Conservation (phyloP, 1,140 invertebrate species). For the Andrena cerasifolii region DNA sequence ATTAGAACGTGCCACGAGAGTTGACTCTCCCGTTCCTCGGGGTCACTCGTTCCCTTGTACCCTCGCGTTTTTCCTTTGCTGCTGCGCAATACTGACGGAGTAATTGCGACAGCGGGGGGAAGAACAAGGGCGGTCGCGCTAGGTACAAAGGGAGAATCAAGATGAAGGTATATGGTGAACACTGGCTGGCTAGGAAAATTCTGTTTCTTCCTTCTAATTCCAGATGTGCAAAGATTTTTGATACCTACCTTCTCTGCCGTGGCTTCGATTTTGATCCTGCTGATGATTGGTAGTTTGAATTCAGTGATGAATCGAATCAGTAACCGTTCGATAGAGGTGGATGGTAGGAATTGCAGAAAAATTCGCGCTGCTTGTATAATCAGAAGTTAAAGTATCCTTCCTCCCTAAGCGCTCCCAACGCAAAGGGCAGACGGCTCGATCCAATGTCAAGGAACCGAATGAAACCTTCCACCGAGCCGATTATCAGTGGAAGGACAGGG, state of each 20-base stretch:
- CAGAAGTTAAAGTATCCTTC: too few relatives aligned
- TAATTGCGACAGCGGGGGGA: slow-evolving; percentile 6
- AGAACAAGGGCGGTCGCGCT: not conserved
- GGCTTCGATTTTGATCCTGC: too few relatives aligned
- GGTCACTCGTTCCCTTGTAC: slow-evolving; percentile 21
- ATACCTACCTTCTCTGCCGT: too few relatives aligned
- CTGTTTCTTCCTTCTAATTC: too few relatives aligned
- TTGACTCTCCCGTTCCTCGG: slow-evolving; percentile 46
- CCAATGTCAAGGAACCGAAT: slow-evolving; percentile 43
- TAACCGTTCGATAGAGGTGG: too few relatives aligned
- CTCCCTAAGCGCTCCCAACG: not conserved
- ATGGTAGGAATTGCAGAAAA: too few relatives aligned
- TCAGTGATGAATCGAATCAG: too few relatives aligned
- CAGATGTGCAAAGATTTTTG: too few relatives aligned
- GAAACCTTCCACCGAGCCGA: slow-evolving; percentile 38
- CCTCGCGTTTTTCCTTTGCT: slow-evolving; percentile 17
- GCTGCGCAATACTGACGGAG: slow-evolving; percentile 5
- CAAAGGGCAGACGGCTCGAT: not conserved
- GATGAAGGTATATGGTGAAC: too few relatives aligned
- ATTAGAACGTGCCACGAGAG: slow-evolving; percentile 67
- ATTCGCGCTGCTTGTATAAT: too few relatives aligned
- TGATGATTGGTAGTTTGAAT: too few relatives aligned
- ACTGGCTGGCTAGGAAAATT: too few relatives aligned
- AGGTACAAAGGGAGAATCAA: not conserved
- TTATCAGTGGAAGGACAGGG: slow-evolving; percentile 15